phyloP scores from a whole-genome alignment of 2,888 invertebrate genomes.

The Toxonevra muliebris region DNA sequence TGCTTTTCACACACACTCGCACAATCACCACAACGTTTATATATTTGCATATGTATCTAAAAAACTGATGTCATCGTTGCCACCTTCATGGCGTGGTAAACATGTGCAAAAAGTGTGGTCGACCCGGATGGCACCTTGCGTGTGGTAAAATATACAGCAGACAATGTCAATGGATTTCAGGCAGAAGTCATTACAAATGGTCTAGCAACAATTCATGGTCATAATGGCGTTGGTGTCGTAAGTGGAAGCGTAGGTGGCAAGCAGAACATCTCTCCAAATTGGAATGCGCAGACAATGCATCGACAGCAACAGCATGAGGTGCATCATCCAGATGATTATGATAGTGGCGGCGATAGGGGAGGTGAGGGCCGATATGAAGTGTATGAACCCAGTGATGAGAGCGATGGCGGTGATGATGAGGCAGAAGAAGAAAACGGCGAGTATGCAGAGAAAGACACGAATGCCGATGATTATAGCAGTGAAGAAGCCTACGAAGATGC shows the following conservation, averaged over 20 bases:
- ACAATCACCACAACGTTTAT: no score
- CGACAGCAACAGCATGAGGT: conserved; percentile 30
- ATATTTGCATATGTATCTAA: no score
- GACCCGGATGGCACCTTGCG: conserved; percentile 80
- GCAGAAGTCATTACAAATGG: conserved; percentile 66
- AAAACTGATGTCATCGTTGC: no score
- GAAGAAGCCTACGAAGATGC: conserved; percentile 29
- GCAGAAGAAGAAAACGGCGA: conserved; percentile 48
- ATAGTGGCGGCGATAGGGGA: conserved; percentile 29
- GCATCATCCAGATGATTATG: conserved; percentile 34
- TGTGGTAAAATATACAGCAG: conserved; percentile 78
- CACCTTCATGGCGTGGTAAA: neutral
- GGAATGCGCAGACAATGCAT: conserved; percentile 8
- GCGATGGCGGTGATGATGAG: conserved; percentile 35
- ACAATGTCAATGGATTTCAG: conserved; percentile 78
- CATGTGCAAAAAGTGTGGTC: conserved; percentile 67
- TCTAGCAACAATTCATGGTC: conserved; percentile 53
- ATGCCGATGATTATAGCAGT: conserved; percentile 31
- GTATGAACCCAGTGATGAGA: conserved; percentile 20
- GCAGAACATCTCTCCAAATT: conserved; percentile 9
- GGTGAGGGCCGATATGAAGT: conserved; percentile 7
- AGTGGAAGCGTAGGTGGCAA: conserved; percentile 18
- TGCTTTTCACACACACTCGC: no score
- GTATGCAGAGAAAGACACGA: conserved; percentile 26
- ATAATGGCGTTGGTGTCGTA: conserved; percentile 36